These are phyloP conservation scores for Oeneis ivallda DNA, from an alignment of 2,888 invertebrate species.

Conservation along the genomic window DNA sequence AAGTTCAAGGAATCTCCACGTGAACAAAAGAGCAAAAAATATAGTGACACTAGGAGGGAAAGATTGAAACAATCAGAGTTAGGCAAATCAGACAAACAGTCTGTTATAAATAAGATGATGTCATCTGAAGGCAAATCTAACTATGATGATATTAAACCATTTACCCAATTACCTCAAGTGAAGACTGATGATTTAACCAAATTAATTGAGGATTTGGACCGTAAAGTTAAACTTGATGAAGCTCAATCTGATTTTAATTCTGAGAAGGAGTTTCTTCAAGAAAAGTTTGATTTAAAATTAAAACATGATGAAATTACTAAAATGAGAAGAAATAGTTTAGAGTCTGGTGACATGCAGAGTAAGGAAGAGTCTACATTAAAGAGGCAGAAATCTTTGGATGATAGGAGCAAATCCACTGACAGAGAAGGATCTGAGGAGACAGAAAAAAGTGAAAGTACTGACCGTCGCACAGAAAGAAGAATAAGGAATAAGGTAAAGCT, in stretches of 20 bases:
- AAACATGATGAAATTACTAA: slow-evolving; percentile 46
- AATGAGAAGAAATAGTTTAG: slow-evolving; percentile 67
- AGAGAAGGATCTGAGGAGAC: slow-evolving; percentile 80
- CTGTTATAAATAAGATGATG: slow-evolving; percentile 64
- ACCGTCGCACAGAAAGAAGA: slow-evolving; percentile 82
- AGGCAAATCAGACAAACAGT: slow-evolving; percentile 67
- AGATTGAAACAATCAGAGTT: slow-evolving; percentile 63
- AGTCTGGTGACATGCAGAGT: slow-evolving; percentile 57
- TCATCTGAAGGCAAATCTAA: slow-evolving; percentile 65
- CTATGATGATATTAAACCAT: slow-evolving; percentile 75
- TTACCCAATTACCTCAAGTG: slow-evolving; percentile 76
- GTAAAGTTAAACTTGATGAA: slow-evolving; percentile 66
- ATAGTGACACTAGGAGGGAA: slow-evolving; percentile 76
- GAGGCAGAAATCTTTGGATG: slow-evolving; percentile 82
- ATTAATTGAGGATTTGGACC: slow-evolving; percentile 73
- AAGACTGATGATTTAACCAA: slow-evolving; percentile 75
- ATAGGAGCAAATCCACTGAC: slow-evolving; percentile 78
- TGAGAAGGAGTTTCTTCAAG: slow-evolving; percentile 64
- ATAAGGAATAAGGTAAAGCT: slow-evolving; percentile 84
- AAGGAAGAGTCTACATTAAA: slow-evolving; percentile 67
- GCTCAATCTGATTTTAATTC: slow-evolving; percentile 45
- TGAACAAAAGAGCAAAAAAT: slow-evolving; percentile 75
- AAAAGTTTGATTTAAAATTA: slow-evolving; percentile 43
- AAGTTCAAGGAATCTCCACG: slow-evolving; percentile 72
- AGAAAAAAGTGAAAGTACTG: slow-evolving; percentile 74